Conservation (phyloP, 2,888 invertebrate genomes). For the Morinoia aosen region DNA sequence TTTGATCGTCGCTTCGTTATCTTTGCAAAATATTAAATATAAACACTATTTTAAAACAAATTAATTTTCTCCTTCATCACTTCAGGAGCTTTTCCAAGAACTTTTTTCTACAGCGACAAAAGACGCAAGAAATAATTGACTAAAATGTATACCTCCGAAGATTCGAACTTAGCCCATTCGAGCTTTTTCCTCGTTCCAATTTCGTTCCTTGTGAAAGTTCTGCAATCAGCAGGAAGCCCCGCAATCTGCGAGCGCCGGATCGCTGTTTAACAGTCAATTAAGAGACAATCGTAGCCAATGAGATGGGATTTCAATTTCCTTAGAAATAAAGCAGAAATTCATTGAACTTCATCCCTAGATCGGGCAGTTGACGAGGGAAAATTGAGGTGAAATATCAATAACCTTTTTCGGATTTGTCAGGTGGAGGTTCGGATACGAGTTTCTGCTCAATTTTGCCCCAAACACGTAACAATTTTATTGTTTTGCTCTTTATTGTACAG, state of each 20-base stretch:
- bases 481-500: neutral
- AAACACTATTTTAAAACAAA: too few relatives aligned
- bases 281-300: neutral
- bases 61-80: too few relatives aligned
- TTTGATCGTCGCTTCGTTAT: too few relatives aligned
- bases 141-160: neutral
- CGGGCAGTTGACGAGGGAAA: neutral
- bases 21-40: too few relatives aligned
- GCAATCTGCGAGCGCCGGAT: neutral
- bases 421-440: neutral
- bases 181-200: neutral
- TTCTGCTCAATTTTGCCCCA: neutral
- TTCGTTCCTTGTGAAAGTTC: neutral
- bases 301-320: neutral
- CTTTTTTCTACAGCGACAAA: neutral
- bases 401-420: neutral
- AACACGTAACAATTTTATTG: neutral
- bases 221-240: neutral
- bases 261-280: conserved; percentile 4
- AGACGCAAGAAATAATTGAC: neutral
- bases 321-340: neutral
- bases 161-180: neutral
- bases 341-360: neutral
- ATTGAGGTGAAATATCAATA: neutral
- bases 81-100: neutral